These are phyloP conservation scores for Psittacus erithacus DNA, from an alignment of 2,113 vertebrate species.

Conservation along the genomic window DNA sequence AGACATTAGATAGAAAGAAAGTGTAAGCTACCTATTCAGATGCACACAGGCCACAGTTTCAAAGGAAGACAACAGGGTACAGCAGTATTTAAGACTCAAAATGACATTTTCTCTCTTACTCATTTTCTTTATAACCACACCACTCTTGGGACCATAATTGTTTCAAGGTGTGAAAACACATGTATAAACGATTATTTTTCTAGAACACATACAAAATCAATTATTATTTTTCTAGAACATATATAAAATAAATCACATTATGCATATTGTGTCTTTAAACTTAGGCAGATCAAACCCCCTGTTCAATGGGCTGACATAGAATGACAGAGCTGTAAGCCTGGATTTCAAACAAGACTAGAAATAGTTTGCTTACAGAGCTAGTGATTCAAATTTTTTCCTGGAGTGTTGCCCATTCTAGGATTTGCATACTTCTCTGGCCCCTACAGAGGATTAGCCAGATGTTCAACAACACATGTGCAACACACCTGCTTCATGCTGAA, in stretches of 20 bases:
- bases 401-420: slow-evolving; percentile 16
- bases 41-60: background rate
- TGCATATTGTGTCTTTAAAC: background rate
- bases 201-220: background rate
- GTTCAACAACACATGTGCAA: slow-evolving; percentile 12
- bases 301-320: background rate
- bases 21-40: background rate
- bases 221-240: background rate
- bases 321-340: background rate
- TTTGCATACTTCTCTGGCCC: slow-evolving; percentile 12
- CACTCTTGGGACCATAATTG: background rate
- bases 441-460: slow-evolving; percentile 30
- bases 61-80: background rate
- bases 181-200: background rate
- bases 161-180: slow-evolving; percentile 26
- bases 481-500: slow-evolving; percentile 26
- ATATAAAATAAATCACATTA: slow-evolving; percentile 15
- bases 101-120: background rate
- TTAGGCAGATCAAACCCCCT: background rate
- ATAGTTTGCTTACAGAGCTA: background rate
- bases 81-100: background rate
- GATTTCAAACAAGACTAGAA: slow-evolving; percentile 6
- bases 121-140: background rate
- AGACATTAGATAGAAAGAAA: background rate
- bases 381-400: background rate